Percentiles rank a stretch among this genome's conserved stretches.
These are phyloP conservation scores for Lytechinus pictus DNA, from an alignment of 35 echinoderm and acorn worm species.

Conservation along the genomic window DNA sequence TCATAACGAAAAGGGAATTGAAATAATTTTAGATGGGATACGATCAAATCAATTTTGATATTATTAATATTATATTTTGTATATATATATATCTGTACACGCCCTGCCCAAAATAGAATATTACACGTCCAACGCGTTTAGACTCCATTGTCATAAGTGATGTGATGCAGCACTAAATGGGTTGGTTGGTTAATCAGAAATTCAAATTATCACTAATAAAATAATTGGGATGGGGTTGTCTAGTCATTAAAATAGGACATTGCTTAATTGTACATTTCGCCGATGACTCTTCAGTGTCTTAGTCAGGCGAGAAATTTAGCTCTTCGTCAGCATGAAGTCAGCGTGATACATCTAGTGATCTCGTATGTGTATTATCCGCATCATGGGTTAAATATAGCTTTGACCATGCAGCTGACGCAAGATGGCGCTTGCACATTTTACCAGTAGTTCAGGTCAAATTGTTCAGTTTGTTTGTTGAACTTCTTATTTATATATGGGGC, in stretches of 20 bases:
- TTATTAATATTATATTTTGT: too few species aligned
- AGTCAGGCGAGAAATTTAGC: slow-evolving; percentile 10
- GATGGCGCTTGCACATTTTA: background rate
- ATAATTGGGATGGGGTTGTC: slow-evolving; percentile 9
- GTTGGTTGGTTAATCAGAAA: background rate
- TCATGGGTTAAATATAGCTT: background rate
- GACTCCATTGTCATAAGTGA: background rate
- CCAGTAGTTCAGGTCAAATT: background rate
- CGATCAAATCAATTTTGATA: too few species aligned
- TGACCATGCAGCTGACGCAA: background rate
- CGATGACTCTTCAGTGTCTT: background rate
- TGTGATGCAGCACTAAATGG: background rate
- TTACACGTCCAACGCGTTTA: background rate
- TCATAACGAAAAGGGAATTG: too few species aligned
- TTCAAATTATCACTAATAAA: background rate
- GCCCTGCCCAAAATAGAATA: background rate
- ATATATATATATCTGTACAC: background rate
- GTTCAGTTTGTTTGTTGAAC: background rate
- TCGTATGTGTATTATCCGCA: background rate
- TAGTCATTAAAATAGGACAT: slow-evolving; percentile 2
- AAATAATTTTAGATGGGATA: too few species aligned
- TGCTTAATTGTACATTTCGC: background rate
- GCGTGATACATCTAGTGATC: background rate
- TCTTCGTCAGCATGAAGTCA: background rate
- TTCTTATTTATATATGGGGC: background rate